Conservation (phyloP, 2,113 vertebrate genomes). For the Nesoenas mayeri region DNA sequence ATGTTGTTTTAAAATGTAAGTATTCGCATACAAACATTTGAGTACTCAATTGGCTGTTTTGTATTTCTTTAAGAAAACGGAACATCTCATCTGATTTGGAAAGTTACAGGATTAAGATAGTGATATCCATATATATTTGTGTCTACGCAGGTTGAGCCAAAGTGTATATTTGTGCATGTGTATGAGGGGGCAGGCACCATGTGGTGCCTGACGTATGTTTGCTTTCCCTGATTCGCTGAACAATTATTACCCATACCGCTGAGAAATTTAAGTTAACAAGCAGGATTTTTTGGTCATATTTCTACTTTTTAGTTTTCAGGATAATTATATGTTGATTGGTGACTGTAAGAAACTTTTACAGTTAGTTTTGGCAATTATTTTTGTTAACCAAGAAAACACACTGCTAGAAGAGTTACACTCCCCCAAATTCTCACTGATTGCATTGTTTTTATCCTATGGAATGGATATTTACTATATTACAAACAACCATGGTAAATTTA, state of each 20-base stretch:
- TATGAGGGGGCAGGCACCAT: neutral
- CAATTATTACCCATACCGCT: neutral
- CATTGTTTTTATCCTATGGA: neutral
- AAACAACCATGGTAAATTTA: neutral
- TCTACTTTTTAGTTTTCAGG: neutral
- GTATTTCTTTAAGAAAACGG: neutral
- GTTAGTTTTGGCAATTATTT: neutral
- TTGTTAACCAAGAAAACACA: neutral
- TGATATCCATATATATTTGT: neutral
- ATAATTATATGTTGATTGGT: neutral
- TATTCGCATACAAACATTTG: neutral
- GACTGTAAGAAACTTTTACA: neutral
- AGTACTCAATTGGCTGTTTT: neutral
- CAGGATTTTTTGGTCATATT: neutral
- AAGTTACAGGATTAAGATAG: neutral
- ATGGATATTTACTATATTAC: neutral
- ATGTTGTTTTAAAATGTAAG: neutral
- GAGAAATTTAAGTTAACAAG: neutral
- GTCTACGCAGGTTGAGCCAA: neutral
- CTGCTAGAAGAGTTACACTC: neutral
- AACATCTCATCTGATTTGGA: neutral
- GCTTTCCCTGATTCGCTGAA: neutral
- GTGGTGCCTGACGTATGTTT: neutral
- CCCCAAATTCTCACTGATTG: neutral
- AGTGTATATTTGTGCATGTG: accelerated